A percentile compares a stretch with the other conserved stretches of the same genome.
phyloP scores from a whole-genome alignment of 1,140 invertebrate species.

The Sycophaga agraensis region DNA sequence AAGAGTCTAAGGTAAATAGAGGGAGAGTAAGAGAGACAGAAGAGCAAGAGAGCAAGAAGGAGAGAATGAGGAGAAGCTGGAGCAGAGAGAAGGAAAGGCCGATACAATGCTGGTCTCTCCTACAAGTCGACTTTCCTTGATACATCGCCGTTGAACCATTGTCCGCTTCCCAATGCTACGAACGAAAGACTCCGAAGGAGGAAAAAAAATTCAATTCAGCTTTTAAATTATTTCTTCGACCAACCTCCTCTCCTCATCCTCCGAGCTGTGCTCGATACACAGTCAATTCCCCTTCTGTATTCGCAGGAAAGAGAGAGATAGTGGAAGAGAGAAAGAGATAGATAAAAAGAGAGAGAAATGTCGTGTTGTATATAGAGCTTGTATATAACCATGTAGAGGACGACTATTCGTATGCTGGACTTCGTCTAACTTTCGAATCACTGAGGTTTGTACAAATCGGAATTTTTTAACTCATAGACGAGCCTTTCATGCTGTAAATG shows the following conservation, averaged over 20 bases:
- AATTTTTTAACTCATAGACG: too few species aligned
- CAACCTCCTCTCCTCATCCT: conserved; percentile 24
- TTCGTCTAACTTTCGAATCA: too few species aligned
- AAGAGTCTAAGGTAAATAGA: conserved; percentile 25
- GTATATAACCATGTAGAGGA: too few species aligned
- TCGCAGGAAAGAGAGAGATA: background rate
- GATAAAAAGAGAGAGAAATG: background rate
- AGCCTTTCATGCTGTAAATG: too few species aligned
- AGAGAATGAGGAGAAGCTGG: conserved; percentile 22
- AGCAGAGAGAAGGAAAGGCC: conserved; percentile 48
- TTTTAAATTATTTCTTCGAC: conserved; percentile 58
- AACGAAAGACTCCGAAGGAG: conserved; percentile 54
- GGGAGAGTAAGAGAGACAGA: conserved; percentile 2
- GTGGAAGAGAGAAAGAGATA: background rate
- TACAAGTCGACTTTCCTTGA: conserved; percentile 60
- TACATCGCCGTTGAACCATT: conserved; percentile 60
- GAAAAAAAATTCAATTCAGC: conserved; percentile 59
- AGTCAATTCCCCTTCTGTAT: background rate
- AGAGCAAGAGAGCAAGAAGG: background rate
- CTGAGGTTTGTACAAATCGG: too few species aligned
- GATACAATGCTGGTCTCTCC: conserved; percentile 57
- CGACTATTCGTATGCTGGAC: too few species aligned
- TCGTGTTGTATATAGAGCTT: too few species aligned
- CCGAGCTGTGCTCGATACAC: background rate
- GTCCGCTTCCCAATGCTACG: conserved; percentile 56